Conservation (phyloP, 1,140 invertebrate species). For the Calliphora vicina region DNA sequence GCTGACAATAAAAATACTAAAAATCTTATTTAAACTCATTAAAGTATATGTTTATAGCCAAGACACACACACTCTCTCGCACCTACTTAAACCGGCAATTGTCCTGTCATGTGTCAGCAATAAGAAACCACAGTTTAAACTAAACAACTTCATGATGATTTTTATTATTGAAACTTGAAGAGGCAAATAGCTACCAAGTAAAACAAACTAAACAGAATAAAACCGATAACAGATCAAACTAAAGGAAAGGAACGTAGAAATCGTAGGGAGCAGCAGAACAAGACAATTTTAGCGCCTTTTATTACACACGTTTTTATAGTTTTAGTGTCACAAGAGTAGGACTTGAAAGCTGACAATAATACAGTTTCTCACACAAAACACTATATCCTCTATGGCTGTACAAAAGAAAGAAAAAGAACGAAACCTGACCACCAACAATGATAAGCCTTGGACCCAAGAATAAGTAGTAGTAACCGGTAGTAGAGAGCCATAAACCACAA, state of each 20-base stretch:
- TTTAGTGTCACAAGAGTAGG: background rate
- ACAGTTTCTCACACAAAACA: background rate
- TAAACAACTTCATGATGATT: background rate
- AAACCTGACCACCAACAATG: constrained; percentile 8
- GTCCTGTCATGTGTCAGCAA: background rate
- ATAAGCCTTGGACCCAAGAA: background rate
- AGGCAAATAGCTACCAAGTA: background rate
- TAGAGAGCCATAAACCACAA: background rate
- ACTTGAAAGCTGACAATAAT: background rate
- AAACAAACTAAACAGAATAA: background rate
- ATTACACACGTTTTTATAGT: constrained; percentile 9
- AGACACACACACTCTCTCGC: no score
- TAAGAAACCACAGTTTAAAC: background rate
- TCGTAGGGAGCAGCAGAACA: background rate
- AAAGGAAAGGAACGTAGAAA: background rate
- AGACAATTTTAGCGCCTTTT: constrained; percentile 5
- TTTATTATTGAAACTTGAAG: background rate
- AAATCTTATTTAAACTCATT: no score
- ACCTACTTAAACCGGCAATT: background rate
- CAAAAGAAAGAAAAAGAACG: background rate
- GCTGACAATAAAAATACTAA: no score
- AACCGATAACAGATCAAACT: background rate
- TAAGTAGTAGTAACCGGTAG: background rate
- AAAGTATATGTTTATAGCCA: no score
- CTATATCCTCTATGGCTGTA: background rate